Base-by-base conservation (phyloP, 1,140 invertebrate species). In the Xylocopa sonorina region DNA sequence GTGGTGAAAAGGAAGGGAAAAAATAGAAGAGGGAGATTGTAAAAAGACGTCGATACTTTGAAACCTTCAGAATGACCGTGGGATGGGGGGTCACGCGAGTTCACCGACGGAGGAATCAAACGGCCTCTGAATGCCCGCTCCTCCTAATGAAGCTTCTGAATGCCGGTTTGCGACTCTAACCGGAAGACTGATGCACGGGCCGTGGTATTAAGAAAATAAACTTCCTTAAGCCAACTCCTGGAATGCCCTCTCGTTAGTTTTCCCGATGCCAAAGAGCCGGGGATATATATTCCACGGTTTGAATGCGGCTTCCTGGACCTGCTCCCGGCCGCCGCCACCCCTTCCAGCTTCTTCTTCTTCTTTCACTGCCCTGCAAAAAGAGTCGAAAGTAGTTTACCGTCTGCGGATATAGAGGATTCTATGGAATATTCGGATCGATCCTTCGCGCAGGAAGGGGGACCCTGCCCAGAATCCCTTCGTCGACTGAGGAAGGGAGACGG, bases 191-290 rank as follows among this genome's bases (percentile, higher is more conserved):
- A 83, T 80, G 83, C 60, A 51, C 71, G 58, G 32, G 10, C 29
- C 24, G 12, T 27, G 53, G 71, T 58, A 80, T 84, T 84, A 84
- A 84, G 83, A 84, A 84, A 84, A 84, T 84, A 84, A 84, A 84
- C 83, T 83, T 84, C 71, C 69, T 84, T 78, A 46, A 75, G 46
- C 57, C 58, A 67, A 72, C 46, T 50, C 41, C 29, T 53, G 55
- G 78, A 84, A 83, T 84, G 83, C 58, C 46, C 66, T 75, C 83
- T 84, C 81, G 83, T 84, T 84, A 84, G 83, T 84, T 80, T 64
- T 43, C 75, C 55, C 38, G 68, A 80, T 72, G 81, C 71, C 81
- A 83, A 83, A 84, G 81, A 57, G 75, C 48, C 69, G 57, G 29
- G 63, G 41, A 76, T 83, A 71, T 84, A 83, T 60, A 80, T 74